phyloP scores from a whole-genome alignment of 2,888 invertebrate species.

The Lasioglossum calceatum region DNA sequence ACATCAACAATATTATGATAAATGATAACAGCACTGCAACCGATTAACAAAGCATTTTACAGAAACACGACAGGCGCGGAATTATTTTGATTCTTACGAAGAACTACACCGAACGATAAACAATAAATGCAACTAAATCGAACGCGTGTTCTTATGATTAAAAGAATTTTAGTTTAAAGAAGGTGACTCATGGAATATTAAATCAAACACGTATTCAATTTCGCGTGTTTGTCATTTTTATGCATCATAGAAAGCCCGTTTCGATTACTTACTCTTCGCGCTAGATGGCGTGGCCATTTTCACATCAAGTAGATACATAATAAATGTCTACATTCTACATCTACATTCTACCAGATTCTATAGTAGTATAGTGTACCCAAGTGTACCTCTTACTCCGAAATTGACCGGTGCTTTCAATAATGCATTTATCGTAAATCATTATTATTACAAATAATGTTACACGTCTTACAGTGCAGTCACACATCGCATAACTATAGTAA shows the following conservation, averaged over 20 bases:
- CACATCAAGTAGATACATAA: not conserved
- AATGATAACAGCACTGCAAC: conserved; percentile 33
- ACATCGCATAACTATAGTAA: not conserved
- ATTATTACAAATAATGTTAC: not conserved
- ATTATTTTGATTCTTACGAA: not conserved
- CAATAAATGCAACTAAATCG: conserved; percentile 2
- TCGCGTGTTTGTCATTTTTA: conserved; percentile 27
- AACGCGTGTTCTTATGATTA: not conserved
- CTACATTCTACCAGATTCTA: not conserved
- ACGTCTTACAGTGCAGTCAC: not conserved
- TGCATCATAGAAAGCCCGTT: not conserved
- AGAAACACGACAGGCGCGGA: conserved; percentile 19
- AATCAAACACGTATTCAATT: conserved; percentile 24
- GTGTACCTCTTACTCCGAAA: not conserved
- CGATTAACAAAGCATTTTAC: conserved; percentile 36
- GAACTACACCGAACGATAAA: not conserved
- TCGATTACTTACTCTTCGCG: not conserved
- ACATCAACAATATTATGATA: conserved; percentile 51
- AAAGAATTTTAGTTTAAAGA: conserved; percentile 27
- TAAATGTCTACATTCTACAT: not conserved
- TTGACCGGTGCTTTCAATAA: not conserved
- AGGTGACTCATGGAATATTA: conserved; percentile 25
- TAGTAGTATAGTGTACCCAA: too few relatives aligned
- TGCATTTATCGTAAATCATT: not conserved
- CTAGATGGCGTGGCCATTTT: conserved; percentile 9